These are phyloP conservation scores for Valencia hispanica DNA, from an alignment of 2,797 vertebrate species.

Conservation along the genomic window DNA sequence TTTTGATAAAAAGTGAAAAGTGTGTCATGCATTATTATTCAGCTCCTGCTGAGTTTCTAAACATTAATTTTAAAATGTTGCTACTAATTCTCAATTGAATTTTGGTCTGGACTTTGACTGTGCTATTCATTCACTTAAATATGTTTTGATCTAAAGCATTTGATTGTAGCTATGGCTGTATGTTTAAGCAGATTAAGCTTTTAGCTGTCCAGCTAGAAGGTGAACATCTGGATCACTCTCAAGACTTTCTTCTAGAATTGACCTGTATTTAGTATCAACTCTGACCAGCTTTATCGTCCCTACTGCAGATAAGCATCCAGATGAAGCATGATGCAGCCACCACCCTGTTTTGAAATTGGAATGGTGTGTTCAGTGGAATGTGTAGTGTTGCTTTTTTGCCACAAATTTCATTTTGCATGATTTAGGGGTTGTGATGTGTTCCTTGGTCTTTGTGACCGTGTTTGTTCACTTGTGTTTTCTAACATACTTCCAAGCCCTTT, in stretches of 20 bases:
- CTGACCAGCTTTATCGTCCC: too few relatives aligned
- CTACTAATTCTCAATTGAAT: neutral
- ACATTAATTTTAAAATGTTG: neutral
- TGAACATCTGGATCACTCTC: neutral
- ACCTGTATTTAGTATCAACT: too few relatives aligned
- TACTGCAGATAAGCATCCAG: too few relatives aligned
- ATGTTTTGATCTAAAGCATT: neutral
- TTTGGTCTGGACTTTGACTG: neutral
- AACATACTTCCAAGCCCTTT: too few relatives aligned
- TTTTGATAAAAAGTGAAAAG: neutral
- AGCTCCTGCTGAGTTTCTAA: neutral
- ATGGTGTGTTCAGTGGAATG: too few relatives aligned
- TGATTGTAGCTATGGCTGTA: neutral
- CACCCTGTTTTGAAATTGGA: too few relatives aligned
- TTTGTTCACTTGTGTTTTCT: too few relatives aligned
- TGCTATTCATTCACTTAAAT: neutral
- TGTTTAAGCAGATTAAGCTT: neutral
- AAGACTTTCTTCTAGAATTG: neutral
- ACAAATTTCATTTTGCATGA: too few relatives aligned
- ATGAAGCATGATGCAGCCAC: too few relatives aligned
- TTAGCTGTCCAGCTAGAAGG: neutral
- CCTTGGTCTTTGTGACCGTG: too few relatives aligned
- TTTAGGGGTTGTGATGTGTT: too few relatives aligned
- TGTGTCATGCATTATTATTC: neutral
- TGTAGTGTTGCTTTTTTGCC: too few relatives aligned